These are phyloP conservation scores for Oreonectes daqikongensis DNA, from an alignment of 2,797 vertebrate species.

Conservation along the genomic window DNA sequence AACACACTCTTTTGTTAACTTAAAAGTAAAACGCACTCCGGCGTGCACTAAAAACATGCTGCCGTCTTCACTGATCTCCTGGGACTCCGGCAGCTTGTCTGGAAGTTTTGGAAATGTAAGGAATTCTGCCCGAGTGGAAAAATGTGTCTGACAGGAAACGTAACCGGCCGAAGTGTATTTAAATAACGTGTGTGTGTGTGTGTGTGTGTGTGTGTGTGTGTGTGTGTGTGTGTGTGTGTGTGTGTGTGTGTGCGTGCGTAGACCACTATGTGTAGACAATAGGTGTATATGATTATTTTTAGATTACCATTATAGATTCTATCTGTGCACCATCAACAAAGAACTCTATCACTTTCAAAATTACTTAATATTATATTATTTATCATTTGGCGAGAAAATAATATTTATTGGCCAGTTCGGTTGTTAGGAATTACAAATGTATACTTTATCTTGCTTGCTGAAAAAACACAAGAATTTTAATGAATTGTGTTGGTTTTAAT, in stretches of 20 bases:
- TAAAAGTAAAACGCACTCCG: conserved; percentile 9
- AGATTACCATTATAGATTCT: no score
- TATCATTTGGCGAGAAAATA: no score
- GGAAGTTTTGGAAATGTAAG: conserved; percentile 24
- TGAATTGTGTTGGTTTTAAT: no score
- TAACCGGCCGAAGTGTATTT: conserved; percentile 52
- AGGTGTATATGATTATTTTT: no score
- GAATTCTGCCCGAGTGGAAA: conserved; percentile 26
- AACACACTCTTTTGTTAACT: neutral
- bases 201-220: neutral
- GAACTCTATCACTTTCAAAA: conserved; percentile 11
- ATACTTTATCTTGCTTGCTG: no score
- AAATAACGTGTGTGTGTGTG: conserved; percentile 45
- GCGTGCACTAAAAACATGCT: neutral
- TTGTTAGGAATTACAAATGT: no score
- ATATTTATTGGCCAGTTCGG: no score
- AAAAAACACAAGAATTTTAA: no score
- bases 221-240: no score
- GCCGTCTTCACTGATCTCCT: conserved; percentile 13
- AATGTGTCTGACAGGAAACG: conserved; percentile 37
- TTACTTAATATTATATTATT: neutral
- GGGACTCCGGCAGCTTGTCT: conserved; percentile 34
- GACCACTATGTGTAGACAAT: no score
- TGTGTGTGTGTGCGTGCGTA: no score
- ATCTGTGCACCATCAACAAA: no score